These are phyloP conservation scores for Eristalis tenax DNA, from an alignment of 2,888 invertebrate species.

Conservation along the genomic window DNA sequence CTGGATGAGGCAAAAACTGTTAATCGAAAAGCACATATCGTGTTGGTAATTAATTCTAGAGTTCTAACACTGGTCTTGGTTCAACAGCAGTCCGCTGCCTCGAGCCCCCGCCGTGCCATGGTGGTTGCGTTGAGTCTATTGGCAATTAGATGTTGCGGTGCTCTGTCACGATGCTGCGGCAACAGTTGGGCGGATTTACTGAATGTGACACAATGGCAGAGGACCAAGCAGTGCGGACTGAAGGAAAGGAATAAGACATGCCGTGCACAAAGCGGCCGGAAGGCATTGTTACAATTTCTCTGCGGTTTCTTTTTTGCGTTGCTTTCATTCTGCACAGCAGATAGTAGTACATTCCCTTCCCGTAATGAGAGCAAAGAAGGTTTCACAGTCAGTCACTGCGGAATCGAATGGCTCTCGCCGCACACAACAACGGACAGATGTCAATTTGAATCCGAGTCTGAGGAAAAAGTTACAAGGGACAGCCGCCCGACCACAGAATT, in stretches of 20 bases:
- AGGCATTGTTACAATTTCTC: constrained; percentile 47
- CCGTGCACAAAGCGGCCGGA: constrained; percentile 9
- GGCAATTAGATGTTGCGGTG: constrained; percentile 22
- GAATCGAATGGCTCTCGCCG: constrained; percentile 60
- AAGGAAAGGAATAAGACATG: background rate
- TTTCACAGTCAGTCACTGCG: constrained; percentile 33
- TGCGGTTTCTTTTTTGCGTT: constrained; percentile 17
- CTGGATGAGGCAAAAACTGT: constrained; percentile 11
- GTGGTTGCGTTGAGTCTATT: background rate
- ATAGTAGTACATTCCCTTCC: constrained; percentile 5
- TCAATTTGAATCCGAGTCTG: constrained; percentile 48
- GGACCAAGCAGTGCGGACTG: background rate
- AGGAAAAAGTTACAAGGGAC: constrained; percentile 30
- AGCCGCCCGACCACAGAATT: constrained; percentile 34
- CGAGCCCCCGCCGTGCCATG: background rate
- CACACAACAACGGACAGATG: constrained; percentile 43
- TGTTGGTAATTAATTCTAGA: constrained; percentile 54
- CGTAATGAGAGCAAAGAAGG: constrained; percentile 14
- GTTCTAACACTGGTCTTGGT: constrained; percentile 38
- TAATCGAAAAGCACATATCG: constrained; percentile 21
- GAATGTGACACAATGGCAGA: constrained; percentile 54
- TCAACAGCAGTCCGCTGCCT: constrained; percentile 29
- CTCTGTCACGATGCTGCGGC: constrained; percentile 38
- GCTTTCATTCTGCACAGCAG: background rate
- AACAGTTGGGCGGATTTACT: constrained; percentile 63